Percentiles rank a stretch among this genome's conserved stretches.
phyloP scores from a whole-genome alignment of 2,113 vertebrate species.

The Gavialis gangeticus region DNA sequence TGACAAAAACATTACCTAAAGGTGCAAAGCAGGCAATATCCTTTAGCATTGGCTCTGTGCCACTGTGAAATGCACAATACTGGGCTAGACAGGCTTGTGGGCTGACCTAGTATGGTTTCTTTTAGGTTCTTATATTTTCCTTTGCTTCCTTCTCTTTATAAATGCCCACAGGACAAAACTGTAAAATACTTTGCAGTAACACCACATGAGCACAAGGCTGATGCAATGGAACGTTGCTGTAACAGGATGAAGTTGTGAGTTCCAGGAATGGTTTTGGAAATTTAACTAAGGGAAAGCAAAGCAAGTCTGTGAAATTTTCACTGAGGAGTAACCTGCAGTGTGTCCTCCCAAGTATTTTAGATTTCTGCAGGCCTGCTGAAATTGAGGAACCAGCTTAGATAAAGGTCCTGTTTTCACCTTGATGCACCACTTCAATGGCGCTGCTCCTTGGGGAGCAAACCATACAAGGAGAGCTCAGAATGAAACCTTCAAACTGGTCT shows the following conservation, averaged over 20 bases:
- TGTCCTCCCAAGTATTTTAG: neutral
- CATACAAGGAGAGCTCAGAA: neutral
- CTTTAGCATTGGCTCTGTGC: neutral
- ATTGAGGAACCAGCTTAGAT: neutral
- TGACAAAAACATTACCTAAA: neutral
- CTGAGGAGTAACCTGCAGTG: neutral
- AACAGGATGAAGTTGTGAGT: neutral
- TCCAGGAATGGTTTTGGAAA: neutral
- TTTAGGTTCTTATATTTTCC: too few relatives aligned
- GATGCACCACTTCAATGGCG: accelerated
- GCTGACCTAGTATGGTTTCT: too few relatives aligned
- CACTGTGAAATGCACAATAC: too few relatives aligned
- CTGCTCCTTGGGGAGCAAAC: neutral
- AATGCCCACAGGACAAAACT: neutral
- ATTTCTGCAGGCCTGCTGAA: neutral
- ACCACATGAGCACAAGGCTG: neutral
- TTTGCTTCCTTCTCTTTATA: too few relatives aligned
- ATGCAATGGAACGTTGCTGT: neutral
- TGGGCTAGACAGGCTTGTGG: too few relatives aligned
- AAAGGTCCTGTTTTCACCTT: neutral
- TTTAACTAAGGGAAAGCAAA: neutral
- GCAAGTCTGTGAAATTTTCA: neutral
- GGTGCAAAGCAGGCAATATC: neutral
- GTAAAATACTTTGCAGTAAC: neutral
- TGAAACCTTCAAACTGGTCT: neutral